These are phyloP conservation scores for Alsophila aescularia DNA, from an alignment of 2,888 invertebrate genomes.

Conservation along the genomic window DNA sequence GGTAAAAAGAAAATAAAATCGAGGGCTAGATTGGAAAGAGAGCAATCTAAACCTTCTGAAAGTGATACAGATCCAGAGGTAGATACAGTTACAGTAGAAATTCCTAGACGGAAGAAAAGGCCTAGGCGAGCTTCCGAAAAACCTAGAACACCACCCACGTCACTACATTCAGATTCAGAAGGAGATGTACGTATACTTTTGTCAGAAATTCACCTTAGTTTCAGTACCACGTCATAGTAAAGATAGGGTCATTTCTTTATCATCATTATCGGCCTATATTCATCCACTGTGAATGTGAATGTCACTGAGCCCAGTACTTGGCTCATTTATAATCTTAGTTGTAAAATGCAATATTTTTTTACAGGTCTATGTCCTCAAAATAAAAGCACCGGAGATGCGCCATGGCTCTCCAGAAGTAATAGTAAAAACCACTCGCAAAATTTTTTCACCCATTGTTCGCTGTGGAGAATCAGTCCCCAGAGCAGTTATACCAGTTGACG, in stretches of 20 bases:
- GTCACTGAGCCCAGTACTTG: too few species aligned
- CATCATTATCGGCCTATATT: too few species aligned
- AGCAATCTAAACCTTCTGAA: slow-evolving; percentile 80
- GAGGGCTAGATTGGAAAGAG: slow-evolving; percentile 76
- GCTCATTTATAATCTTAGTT: not conserved
- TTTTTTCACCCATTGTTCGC: slow-evolving; percentile 89
- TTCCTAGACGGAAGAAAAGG: slow-evolving; percentile 76
- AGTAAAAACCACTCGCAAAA: slow-evolving; percentile 91
- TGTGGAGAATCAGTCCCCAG: slow-evolving; percentile 81
- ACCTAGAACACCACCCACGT: slow-evolving; percentile 74
- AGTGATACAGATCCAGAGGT: slow-evolving; percentile 78
- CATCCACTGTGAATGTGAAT: too few species aligned
- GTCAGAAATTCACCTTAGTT: too few species aligned
- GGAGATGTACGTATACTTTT: slow-evolving; percentile 69
- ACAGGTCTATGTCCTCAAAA: slow-evolving; percentile 73
- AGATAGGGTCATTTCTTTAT: too few species aligned
- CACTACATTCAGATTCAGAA: slow-evolving; percentile 77
- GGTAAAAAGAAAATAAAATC: slow-evolving; percentile 79
- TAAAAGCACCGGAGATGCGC: slow-evolving; percentile 70
- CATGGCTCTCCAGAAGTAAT: slow-evolving; percentile 87
- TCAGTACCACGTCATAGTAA: too few species aligned
- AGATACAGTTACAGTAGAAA: slow-evolving; percentile 80
- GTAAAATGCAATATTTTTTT: slow-evolving; percentile 27
- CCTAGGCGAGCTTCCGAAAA: slow-evolving; percentile 73
- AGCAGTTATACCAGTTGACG: slow-evolving; percentile 77